phyloP scores from a whole-genome alignment of 1,140 invertebrate species.

The Cherax destructor region DNA sequence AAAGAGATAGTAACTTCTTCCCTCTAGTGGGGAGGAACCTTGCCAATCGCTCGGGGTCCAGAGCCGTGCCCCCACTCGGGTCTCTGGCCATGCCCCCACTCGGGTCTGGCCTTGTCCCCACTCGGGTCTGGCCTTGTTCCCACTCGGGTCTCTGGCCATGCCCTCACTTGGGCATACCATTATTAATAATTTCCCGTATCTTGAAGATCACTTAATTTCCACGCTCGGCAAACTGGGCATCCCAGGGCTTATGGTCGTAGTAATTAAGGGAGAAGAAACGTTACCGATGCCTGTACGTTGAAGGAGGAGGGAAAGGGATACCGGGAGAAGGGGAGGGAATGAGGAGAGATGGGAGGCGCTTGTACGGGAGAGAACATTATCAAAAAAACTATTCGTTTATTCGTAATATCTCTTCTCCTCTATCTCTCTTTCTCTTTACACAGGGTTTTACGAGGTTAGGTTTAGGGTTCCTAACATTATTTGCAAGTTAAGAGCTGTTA shows the following conservation, averaged over 20 bases:
- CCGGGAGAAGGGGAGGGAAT: not conserved
- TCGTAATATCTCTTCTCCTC: not conserved
- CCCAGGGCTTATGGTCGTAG: constrained; percentile 9
- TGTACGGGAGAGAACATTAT: not conserved
- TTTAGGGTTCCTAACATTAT: too few relatives aligned
- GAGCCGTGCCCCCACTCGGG: too few relatives aligned
- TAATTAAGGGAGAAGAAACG: constrained; percentile 18
- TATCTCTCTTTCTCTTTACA: not conserved
- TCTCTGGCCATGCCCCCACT: too few relatives aligned
- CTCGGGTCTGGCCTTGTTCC: too few relatives aligned
- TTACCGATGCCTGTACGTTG: not conserved
- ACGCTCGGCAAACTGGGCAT: constrained; percentile 29
- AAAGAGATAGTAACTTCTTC: too few relatives aligned
- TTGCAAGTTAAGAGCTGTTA: too few relatives aligned
- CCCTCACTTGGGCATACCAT: not conserved
- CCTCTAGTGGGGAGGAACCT: too few relatives aligned
- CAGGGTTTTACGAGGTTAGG: too few relatives aligned
- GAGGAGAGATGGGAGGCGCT: not conserved
- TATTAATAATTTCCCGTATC: not conserved
- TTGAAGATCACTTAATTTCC: constrained; percentile 23
- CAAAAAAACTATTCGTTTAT: not conserved
- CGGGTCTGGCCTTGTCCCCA: not conserved
- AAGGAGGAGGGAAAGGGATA: not conserved
- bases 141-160: not conserved
- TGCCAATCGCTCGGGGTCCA: too few relatives aligned